phyloP scores from a whole-genome alignment of 2,797 vertebrate species.

The Pygocentrus nattereri region DNA sequence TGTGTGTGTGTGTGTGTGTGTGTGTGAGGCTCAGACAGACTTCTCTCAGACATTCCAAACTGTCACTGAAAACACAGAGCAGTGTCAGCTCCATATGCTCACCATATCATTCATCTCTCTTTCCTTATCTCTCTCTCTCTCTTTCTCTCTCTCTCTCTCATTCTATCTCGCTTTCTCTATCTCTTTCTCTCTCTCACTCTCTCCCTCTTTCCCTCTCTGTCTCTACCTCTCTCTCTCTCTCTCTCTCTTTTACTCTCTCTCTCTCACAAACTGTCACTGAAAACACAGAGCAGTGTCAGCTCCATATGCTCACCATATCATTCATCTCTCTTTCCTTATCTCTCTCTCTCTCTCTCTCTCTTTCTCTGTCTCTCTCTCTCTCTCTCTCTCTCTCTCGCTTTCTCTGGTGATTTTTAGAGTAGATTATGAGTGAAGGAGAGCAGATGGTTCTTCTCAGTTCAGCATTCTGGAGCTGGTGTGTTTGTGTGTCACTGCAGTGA shows the following conservation, averaged over 20 bases:
- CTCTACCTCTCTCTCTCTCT: too few relatives aligned
- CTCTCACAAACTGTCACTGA: too few relatives aligned
- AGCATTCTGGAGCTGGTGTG: background rate
- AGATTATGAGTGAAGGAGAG: constrained; percentile 26
- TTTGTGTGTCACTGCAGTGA: background rate
- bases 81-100: constrained; percentile 35
- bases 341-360: constrained; percentile 3
- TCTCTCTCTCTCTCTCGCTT: background rate
- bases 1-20: background rate
- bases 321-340: too few relatives aligned
- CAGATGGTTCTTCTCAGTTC: constrained; percentile 16
- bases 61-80: constrained; percentile 19
- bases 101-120: constrained; percentile 18
- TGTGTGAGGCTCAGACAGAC: background rate
- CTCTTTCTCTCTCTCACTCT: too few relatives aligned
- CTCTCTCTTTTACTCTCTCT: too few relatives aligned
- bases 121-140: too few relatives aligned
- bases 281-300: too few relatives aligned
- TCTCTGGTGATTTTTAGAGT: background rate
- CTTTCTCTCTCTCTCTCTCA: too few relatives aligned
- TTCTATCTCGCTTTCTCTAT: too few relatives aligned
- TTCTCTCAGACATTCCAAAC: constrained; percentile 11
- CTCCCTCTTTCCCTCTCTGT: too few relatives aligned
- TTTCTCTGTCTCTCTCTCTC: background rate
- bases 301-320: too few relatives aligned